Base-by-base conservation (phyloP, 2,113 vertebrate genomes). In the Penelope pileata region DNA sequence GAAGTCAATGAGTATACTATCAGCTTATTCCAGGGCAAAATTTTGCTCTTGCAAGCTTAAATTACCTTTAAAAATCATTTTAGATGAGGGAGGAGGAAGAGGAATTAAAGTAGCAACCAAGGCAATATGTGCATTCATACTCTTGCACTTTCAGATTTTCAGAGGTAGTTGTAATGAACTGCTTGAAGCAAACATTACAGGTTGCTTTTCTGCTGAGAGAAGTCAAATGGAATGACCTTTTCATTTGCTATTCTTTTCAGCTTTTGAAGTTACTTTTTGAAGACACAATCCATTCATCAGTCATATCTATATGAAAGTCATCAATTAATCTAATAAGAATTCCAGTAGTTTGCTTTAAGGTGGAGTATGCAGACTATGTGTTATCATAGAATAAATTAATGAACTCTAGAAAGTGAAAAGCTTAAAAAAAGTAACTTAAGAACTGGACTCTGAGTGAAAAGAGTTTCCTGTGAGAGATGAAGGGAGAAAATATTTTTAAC, bases 211-310 rank as follows among this genome's bases (percentile, higher is more conserved):
- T 92, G 50, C 76, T 86, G 79, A 94, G 43, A 94, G 48, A 90
- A 91, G 79, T 96, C 95, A 95, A 94, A 91, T 48, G 32, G 91
- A 94, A 96, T 86, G 38, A 86, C 82, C 87, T 78, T 91, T 94
- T 95, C 36, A 90, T 93, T 42, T 36, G 2, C 16, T 94, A 38
- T 80, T 91, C 73, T 92, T 83, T 86, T 90, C 60, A 81, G 60
- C 64, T 91, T 96, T 93, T 96, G 81, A 94, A 96, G 69, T 60
- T 66, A 18, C 15, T 89, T 91, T 94, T 89, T 96, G 76, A 94
- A 91, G 63, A 91, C 48, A 62, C 0, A 1, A 91, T 69, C 40
- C 27, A 69, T 91, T 93, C 91, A 66, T 88, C 59, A 88, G 58
- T 77, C 29, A 16, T 67, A 92, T 75, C 42, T 48, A 6, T 34